phyloP scores from a whole-genome alignment of 2,888 invertebrate genomes.

The Ashinkailepas kermadecensis region DNA sequence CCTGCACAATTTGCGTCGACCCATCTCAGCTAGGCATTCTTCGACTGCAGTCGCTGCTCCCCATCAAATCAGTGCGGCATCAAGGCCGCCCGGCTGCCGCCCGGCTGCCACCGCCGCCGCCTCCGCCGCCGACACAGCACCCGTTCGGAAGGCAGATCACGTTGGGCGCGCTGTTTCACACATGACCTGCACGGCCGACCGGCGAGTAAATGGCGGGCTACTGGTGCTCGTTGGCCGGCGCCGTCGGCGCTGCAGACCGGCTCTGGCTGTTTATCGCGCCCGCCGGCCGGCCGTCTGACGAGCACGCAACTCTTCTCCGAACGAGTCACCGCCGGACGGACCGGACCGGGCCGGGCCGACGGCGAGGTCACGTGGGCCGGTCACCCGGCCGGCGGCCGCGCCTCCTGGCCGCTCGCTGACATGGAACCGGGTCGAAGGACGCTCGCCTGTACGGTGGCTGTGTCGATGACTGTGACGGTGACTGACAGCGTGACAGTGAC shows the following conservation, averaged over 20 bases:
- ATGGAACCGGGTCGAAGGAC: no score
- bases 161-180: background rate
- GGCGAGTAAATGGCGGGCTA: background rate
- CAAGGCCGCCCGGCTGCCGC: background rate
- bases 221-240: background rate
- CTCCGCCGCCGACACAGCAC: background rate
- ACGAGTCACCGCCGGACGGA: background rate
- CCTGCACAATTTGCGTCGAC: background rate
- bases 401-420: no score
- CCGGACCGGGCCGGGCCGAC: no score
- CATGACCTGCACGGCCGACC: background rate
- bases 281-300: background rate
- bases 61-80: background rate
- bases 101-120: no score
- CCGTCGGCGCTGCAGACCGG: no score
- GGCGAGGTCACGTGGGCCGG: no score
- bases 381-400: no score
- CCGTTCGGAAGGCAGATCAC: background rate
- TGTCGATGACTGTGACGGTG: no score
- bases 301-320: background rate
- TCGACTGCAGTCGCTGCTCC: background rate
- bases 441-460: no score
- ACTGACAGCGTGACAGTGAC: no score
- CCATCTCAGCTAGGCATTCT: background rate
- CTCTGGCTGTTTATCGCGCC: background rate